Evolutionary conservation across 1,140 invertebrate genomes (phyloP), one percentile per base, ranked within the genome.

Genomic region (Mesaphorura yosii): DNA sequence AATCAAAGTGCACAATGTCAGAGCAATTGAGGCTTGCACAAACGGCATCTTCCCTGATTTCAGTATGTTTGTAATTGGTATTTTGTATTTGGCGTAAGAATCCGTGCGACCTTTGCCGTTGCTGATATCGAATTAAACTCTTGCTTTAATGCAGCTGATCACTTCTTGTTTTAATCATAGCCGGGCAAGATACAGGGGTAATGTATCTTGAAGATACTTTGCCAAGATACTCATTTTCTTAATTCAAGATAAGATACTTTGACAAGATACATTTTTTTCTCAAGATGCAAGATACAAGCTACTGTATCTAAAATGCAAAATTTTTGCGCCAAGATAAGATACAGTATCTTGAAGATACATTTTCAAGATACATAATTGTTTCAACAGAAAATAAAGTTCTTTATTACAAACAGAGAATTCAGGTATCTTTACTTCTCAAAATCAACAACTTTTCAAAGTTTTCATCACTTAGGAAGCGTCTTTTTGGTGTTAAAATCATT

Each of bases 401-500:
- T 34, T 10, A 34, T 34, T 34, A 10, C n/a, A n/a, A 10, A n/a
- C n/a, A 10, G n/a, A 34, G 31, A 10, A 10, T 34, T 34, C 31
- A 34, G 10, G 10, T 10, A 34, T 10, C 10, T 34, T n/a, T 10
- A 34, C 31, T 34, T n/a, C n/a, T n/a, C n/a, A n/a, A n/a, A n/a
- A n/a, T n/a, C n/a, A n/a, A n/a, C n/a, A n/a, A n/a, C n/a, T 34
- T 34, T n/a, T 46, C 44, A 46, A 46, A 49, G 14, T 38, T 20
- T 37, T 37, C 20, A 15, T 49, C 48, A 20, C 19, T 17, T 2
- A 49, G 28, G n/a, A 19, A 22, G 22, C 34, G 19, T 49, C 48
- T 34, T 12, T 38, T 37, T 37, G 48, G 38, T 3, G 34, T 22
- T 1, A 53, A n/a, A 23, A 54, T 37, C 48, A 57, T 57, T 29